A percentile compares a stretch with the other conserved stretches of the same genome.
phyloP scores from a whole-genome alignment of 1,140 invertebrate species.

The Hylaeus anthracinus region DNA sequence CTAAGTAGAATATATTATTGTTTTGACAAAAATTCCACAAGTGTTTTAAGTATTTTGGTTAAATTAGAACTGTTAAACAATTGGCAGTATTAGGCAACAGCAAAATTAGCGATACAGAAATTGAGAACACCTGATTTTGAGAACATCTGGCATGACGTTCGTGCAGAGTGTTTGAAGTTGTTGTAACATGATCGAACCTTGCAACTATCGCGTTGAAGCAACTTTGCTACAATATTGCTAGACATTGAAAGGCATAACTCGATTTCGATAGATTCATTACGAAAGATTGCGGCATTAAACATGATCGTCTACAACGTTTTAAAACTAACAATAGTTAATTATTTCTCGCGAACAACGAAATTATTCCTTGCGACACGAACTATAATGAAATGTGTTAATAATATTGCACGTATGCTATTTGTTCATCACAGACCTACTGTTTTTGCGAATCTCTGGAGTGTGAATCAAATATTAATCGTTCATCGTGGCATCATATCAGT shows the following conservation, averaged over 20 bases:
- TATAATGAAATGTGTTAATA: too few species aligned
- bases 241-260: neutral
- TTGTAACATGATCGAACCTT: conserved; percentile 27
- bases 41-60: too few species aligned
- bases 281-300: neutral
- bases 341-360: neutral
- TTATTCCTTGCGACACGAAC: neutral
- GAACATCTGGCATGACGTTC: conserved; percentile 17
- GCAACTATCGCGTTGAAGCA: conserved; percentile 23
- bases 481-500: too few species aligned
- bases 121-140: conserved; percentile 12
- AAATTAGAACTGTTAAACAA: too few species aligned
- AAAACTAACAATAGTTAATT: conserved; percentile 13
- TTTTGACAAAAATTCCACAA: too few species aligned
- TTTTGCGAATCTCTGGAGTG: too few species aligned
- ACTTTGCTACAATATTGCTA: conserved; percentile 34
- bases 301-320: neutral
- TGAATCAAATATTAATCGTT: too few species aligned
- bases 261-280: neutral
- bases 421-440: too few species aligned
- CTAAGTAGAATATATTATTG: too few species aligned
- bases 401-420: too few species aligned
- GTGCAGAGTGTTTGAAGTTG: conserved; percentile 22
- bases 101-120: neutral
- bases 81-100: neutral